Base-by-base conservation (phyloP, 2,113 vertebrate genomes). In the Parus major region DNA sequence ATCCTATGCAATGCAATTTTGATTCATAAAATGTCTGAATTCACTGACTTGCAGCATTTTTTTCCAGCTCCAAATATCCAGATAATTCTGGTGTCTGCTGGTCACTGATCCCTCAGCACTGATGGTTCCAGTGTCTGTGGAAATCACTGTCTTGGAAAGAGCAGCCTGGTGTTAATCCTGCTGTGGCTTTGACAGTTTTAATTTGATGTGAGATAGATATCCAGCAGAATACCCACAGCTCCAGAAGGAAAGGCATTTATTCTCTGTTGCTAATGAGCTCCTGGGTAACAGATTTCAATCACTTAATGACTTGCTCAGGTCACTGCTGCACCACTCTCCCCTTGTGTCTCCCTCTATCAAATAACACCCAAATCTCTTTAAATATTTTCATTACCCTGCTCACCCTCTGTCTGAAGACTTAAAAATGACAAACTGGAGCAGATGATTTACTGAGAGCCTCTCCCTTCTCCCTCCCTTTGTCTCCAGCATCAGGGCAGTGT, bases 401-500 rank as follows among this genome's bases (percentile, higher is more conserved):
- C 47, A 21, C 20, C 18, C 28, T 28, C 16, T 46, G 55, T 60
- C 77, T 70, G 80, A 59, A 47, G 11, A 27, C 33, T 70, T 33
- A 35, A 52, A 94, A 92, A 33, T 3, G 5, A 46, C 50, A 66
- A 22, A 86, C 21, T 60, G 31, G 15, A 82, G 69, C 47, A 49
- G 44, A 46, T 60, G 39, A 52, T 78, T 91, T 83, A 76, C 72
- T 93, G 68, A 21, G 87, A 83, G 88, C 77, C 86, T 95, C 73
- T 94, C 93, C 92, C 75, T 90, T 42, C 52, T 89, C 47, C 33
- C 24, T 36, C 46, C 68, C 78, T 95, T 95, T 91, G 87, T 87
- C 77, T 91, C 17, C 87, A 91, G 52, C 82, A 94, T 0, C 90
- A 56, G 87, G 82, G 75, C 78, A 87, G 70, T 16, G 71, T 8